Evolutionary conservation across 2,888 invertebrate species (phyloP), one percentile per base, ranked within the genome.

Genomic region (Xylota segnis): DNA sequence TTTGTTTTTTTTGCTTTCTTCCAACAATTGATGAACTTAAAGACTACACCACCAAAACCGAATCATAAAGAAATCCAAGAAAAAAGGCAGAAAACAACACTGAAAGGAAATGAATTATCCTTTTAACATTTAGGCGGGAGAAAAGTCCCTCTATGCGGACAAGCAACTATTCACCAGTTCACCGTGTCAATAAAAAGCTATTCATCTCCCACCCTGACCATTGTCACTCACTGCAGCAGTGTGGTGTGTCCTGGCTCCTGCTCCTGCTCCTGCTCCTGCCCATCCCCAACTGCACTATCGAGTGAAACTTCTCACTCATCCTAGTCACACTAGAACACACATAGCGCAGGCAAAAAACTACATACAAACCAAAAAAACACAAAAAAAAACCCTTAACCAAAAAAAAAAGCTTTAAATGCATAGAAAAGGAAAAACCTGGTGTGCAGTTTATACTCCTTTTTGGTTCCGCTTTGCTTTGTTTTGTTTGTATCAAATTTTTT

Each of bases 401-500:
- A 82, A 75, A 74, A 75, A 74, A 68, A 77, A 79, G 87, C 87
- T 87, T 72, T 63, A 65, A 87, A 79, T 87, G 83, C 87, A 87
- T 86, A 87, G 66, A 79, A 81, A 88, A 87, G 16, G 58, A 72
- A 79, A 72, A 68, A 71, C 70, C 58, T 76, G 63, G 68, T 83
- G 86, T 86, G 71, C 82, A 75, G 82, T 87, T 88, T 83, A 78
- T 76, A 71, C 50, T 61, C 23, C 56, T 63, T 70, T 70, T 78
- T 81, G 34, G 70, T 68, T 40, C 18, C 59, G 47, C 37, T 59
- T 66, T 84, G 88, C 87, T 78, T 88, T 88, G 88, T 88, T 88
- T 88, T 86, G 83, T 87, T 84, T 79, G 54, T 72, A 61, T 79
- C 58, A 87, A 78, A 83, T 88, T 89, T 89, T 89, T 89, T 89